phyloP scores from a whole-genome alignment of 2,797 vertebrate genomes.

The Benthosema pterotum region DNA sequence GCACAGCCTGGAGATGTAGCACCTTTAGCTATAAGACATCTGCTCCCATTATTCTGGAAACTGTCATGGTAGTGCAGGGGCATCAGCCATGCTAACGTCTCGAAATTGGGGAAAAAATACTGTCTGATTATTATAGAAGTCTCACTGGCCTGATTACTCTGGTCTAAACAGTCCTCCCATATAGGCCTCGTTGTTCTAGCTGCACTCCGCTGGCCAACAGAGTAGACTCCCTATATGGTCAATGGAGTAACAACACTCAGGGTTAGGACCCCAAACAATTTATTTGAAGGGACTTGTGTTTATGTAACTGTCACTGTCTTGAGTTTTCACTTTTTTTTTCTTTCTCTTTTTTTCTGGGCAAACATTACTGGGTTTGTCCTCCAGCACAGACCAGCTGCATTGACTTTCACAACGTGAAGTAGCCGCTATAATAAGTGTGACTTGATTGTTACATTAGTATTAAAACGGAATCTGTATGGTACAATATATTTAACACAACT shows the following conservation, averaged over 20 bases:
- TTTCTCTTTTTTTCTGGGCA: no score
- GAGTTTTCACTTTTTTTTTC: constrained; percentile 56
- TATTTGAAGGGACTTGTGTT: constrained; percentile 72
- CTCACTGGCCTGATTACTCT: constrained; percentile 71
- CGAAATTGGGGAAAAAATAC: constrained; percentile 28
- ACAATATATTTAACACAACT: no score
- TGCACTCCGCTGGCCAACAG: constrained; percentile 60
- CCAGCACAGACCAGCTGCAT: constrained; percentile 55
- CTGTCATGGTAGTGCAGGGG: constrained; percentile 59
- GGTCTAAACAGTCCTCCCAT: constrained; percentile 72
- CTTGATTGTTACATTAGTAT: background rate
- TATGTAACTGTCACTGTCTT: constrained; percentile 68
- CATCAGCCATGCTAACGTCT: constrained; percentile 65
- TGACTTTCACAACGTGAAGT: constrained; percentile 21
- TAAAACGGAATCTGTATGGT: background rate
- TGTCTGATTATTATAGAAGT: constrained; percentile 66
- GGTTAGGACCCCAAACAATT: constrained; percentile 72
- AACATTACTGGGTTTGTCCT: constrained; percentile 40
- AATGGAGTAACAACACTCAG: constrained; percentile 70
- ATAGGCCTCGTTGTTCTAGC: constrained; percentile 40
- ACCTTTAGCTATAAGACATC: constrained; percentile 79
- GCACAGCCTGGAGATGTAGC: constrained; percentile 73
- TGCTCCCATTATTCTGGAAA: constrained; percentile 75
- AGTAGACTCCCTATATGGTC: constrained; percentile 78
- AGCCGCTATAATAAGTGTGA: background rate